phyloP scores from a whole-genome alignment of 2,113 vertebrate species.

The Anas platyrhynchos region DNA sequence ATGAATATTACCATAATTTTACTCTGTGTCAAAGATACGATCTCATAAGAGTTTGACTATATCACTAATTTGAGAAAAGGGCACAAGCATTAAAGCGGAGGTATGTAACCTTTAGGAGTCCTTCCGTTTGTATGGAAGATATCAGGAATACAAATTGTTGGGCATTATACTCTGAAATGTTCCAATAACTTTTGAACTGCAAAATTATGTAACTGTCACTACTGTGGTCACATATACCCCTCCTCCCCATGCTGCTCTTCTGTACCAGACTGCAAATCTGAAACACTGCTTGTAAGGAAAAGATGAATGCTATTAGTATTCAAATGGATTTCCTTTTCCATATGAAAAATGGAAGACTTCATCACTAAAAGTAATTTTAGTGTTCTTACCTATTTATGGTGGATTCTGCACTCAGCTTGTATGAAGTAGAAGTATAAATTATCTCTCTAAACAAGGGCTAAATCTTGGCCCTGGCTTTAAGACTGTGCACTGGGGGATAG shows the following conservation, averaged over 20 bases:
- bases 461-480: no score
- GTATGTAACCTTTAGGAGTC: slow-evolving; percentile 3
- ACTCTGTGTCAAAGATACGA: slow-evolving; percentile 34
- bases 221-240: background rate
- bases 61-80: slow-evolving; percentile 55
- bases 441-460: no score
- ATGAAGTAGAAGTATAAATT: no score
- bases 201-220: slow-evolving; percentile 30
- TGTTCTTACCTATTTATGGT: no score
- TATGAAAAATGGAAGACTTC: background rate
- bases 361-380: no score
- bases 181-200: slow-evolving; percentile 49
- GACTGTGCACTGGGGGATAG: no score
- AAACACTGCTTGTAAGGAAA: background rate
- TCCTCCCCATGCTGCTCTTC: background rate
- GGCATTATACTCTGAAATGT: slow-evolving; percentile 38
- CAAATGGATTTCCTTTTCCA: background rate
- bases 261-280: background rate
- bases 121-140: background rate
- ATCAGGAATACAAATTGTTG: slow-evolving; percentile 44
- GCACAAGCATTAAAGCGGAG: slow-evolving; percentile 14
- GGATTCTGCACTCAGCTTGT: no score
- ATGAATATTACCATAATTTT: slow-evolving; percentile 34
- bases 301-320: background rate
- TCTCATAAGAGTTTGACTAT: slow-evolving; percentile 42